A percentile compares a stretch with the other conserved stretches of the same genome.
Conservation (phyloP, 2,888 invertebrate genomes). For the Subacronicta megacephala region DNA sequence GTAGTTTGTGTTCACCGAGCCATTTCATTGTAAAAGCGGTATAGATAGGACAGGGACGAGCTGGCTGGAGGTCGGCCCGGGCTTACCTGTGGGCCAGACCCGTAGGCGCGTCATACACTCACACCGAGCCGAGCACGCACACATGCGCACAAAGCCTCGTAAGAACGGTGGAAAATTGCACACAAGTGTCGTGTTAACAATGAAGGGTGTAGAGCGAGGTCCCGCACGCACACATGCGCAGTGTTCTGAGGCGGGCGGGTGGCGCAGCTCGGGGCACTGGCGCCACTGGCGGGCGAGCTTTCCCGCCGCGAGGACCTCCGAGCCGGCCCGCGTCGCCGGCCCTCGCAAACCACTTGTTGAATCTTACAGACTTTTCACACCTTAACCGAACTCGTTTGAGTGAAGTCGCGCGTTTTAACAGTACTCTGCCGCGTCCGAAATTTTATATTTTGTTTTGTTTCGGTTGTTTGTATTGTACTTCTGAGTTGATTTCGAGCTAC, state of each 20-base stretch:
- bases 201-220: conserved; percentile 60
- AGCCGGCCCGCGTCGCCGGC: conserved; percentile 76
- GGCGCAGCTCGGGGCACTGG: conserved; percentile 76
- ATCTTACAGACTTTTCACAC: conserved; percentile 75
- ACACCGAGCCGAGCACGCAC: conserved; percentile 58
- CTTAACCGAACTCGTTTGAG: conserved; percentile 69
- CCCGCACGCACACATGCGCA: conserved; percentile 61
- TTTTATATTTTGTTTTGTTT: conserved; percentile 45
- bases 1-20: conserved; percentile 80
- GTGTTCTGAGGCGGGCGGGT: conserved; percentile 52
- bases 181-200: conserved; percentile 52
- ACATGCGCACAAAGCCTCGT: conserved; percentile 48
- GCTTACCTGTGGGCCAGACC: conserved; percentile 85
- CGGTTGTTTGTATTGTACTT: conserved; percentile 48
- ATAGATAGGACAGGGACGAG: conserved; percentile 78
- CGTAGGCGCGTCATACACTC: conserved; percentile 80
- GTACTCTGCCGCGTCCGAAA: conserved; percentile 55
- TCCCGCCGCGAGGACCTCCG: conserved; percentile 82
- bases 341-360: conserved; percentile 86
- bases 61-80: conserved; percentile 82
- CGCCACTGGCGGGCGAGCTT: conserved; percentile 87
- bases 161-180: conserved; percentile 39
- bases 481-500: conserved; percentile 59
- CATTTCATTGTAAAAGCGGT: conserved; percentile 82
- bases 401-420: conserved; percentile 72